phyloP scores from a whole-genome alignment of 2,888 invertebrate genomes.

The Oscheius sp. region DNA sequence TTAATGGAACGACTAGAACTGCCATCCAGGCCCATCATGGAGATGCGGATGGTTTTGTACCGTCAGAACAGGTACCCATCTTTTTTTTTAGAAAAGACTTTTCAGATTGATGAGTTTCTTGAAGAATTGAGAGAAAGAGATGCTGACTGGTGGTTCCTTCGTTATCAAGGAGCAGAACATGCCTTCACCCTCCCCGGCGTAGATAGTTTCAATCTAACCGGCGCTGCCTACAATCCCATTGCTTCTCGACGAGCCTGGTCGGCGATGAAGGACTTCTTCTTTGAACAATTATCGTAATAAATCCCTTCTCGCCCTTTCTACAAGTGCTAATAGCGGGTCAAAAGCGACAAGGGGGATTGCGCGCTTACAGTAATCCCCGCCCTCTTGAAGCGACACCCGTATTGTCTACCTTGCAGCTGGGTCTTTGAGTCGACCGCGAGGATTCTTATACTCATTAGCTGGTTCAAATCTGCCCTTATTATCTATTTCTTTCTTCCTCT shows the following conservation, averaged over 20 bases:
- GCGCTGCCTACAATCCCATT: slow-evolving; percentile 48
- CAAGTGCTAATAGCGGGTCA: too few species aligned
- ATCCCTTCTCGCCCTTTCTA: not conserved
- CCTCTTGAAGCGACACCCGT: slow-evolving; percentile 25
- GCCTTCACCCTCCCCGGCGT: slow-evolving; percentile 52
- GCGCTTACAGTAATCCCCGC: slow-evolving; percentile 26
- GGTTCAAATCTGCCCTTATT: not conserved
- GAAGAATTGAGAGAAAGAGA: slow-evolving; percentile 51
- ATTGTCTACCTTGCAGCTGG: slow-evolving; percentile 18
- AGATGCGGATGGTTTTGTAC: slow-evolving; percentile 54
- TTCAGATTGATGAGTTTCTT: slow-evolving; percentile 44
- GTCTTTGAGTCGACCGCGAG: slow-evolving; percentile 11
- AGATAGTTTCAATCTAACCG: slow-evolving; percentile 41
- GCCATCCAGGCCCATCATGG: slow-evolving; percentile 56
- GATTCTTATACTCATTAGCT: not conserved
- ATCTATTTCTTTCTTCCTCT: too few species aligned
- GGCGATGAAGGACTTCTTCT: slow-evolving; percentile 53
- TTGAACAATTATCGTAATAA: slow-evolving; percentile 36
- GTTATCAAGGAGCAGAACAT: slow-evolving; percentile 57
- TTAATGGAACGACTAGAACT: slow-evolving; percentile 28
- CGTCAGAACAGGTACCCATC: slow-evolving; percentile 31
- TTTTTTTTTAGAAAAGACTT: not conserved
- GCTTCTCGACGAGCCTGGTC: slow-evolving; percentile 52
- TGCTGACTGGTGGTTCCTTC: slow-evolving; percentile 56
- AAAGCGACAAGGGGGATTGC: too few species aligned